Evolutionary conservation across 1,140 invertebrate genomes (phyloP), one percentile per base, ranked within the genome.

Genomic region (Mesaphorura yosii): DNA sequence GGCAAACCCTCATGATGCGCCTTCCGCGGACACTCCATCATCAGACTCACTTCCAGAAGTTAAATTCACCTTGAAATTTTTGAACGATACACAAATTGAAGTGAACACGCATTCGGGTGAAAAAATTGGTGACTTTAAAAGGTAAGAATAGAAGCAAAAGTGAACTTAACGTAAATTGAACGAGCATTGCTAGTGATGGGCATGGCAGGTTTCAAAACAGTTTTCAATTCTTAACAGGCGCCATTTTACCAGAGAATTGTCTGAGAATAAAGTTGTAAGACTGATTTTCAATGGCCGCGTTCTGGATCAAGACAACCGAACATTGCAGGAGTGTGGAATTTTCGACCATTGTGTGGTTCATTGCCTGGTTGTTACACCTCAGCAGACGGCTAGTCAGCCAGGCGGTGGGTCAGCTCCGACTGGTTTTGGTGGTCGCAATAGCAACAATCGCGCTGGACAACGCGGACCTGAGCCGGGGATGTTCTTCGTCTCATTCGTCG

Each of bases 211-310:
- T 14, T n/a, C 44, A 29, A 31, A 46, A 48, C 51, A 23, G 50
- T 41, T 53, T 55, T 55, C 19, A 17, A 19, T 52, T 76, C 77
- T 48, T n/a, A n/a, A n/a, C 67, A 90, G 86, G 69, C 74, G 80
- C 51, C 82, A 93, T 71, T 93, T 91, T 72, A 74, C 78, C 42
- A 72, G 75, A 25, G 88, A 91, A 69, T 69, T 91, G 49, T 72
- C 78, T 3, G 74, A 80, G 15, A 79, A 85, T 62, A 84, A 86
- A 65, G 69, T 83, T 28, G 81, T 93, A 22, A 78, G 86, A 19
- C 72, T 93, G 41, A 87, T 93, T 44, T 91, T 87, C 67, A 88
- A 88, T 68, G 88, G 88, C 12, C 83, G 86, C 62, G 79, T 90
- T 39, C 70, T 93, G 19, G 76, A 80, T 53, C 78, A 82, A 56